Percentiles rank a stretch among this genome's conserved stretches.
Evolutionary conservation across 2,888 invertebrate species (phyloP).

Genomic region (Tetragonula carbonaria): DNA sequence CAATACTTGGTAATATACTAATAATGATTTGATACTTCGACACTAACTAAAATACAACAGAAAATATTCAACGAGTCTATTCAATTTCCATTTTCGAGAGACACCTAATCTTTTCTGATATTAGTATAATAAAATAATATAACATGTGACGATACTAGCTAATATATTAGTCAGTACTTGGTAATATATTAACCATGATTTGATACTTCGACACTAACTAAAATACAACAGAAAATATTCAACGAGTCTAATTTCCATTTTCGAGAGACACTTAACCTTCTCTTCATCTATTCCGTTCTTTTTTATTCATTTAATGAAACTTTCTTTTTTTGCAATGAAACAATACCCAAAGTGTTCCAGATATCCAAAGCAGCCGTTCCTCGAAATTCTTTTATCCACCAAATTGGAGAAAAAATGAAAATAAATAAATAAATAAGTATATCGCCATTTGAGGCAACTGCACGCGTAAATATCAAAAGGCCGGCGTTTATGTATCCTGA

Average conservation of each 20-base stretch:
- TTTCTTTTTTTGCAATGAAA: neutral
- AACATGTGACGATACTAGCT: too few relatives aligned
- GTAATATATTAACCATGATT: too few relatives aligned
- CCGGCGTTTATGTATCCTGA: slow-evolving; percentile 7
- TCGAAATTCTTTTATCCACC: neutral
- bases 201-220: neutral
- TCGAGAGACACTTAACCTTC: neutral
- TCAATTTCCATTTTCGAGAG: neutral
- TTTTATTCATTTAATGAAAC: neutral
- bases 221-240: neutral
- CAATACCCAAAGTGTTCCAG: neutral
- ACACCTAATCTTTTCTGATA: neutral
- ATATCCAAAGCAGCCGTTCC: neutral
- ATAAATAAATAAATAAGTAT: neutral
- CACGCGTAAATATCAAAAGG: slow-evolving; percentile 11
- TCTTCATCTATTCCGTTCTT: neutral
- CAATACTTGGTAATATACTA: too few relatives aligned
- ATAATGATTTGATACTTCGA: neutral
- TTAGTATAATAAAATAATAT: too few relatives aligned
- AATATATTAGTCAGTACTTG: too few relatives aligned
- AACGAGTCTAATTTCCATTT: neutral
- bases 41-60: neutral
- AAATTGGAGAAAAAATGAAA: neutral
- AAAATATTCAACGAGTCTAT: neutral
- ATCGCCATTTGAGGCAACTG: neutral